Base-by-base conservation (phyloP, 2,888 invertebrate genomes). In the Elgonia sp. region DNA sequence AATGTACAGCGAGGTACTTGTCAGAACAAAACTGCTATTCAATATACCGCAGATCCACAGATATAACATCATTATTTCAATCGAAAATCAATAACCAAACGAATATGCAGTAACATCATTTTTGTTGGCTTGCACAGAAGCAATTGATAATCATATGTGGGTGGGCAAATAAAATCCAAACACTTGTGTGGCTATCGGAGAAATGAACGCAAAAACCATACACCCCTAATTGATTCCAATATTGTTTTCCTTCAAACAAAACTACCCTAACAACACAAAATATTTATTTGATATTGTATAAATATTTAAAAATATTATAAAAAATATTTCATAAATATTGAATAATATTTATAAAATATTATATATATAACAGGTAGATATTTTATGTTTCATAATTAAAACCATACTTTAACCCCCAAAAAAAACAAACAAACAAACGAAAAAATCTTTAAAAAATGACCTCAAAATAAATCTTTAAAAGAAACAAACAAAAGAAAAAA, bases 11-110 rank as follows among this genome's bases (percentile, higher is more conserved):
- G 55, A 57, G 60, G 46, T 69, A 60, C 53, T 65, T 65, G 76
- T 46, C 50, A 10, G 70, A 69, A 69, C 57, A 70, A 62, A 70
- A 80, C 21, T 46, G 20, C 46, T 14, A 60, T 76, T 70, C 57
- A 70, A 82, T 86, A 82, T 20, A 72, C 70, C 57, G 42, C 77
- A 70, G 62, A 69, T 77, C 84, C 50, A 62, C 82, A 70, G 65
- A 50, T 81, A 67, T 67, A 72, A 84, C 89, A 77, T 86, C 89
- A 86, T 81, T 86, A 89, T 89, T 84, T 81, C 90, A 89, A 92
- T 91, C 90, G 92, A 90, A 92, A 92, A 92, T 93, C 93, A 90
- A 92, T 93, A 93, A 87, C 89, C 90, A 90, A 90, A 89, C 89
- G 83, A 73, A 82, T 57, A 55, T 67, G 53, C 82, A 53, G n/a